Base-by-base conservation (phyloP, 2,797 vertebrate genomes). In the Adelosebastes latens region DNA sequence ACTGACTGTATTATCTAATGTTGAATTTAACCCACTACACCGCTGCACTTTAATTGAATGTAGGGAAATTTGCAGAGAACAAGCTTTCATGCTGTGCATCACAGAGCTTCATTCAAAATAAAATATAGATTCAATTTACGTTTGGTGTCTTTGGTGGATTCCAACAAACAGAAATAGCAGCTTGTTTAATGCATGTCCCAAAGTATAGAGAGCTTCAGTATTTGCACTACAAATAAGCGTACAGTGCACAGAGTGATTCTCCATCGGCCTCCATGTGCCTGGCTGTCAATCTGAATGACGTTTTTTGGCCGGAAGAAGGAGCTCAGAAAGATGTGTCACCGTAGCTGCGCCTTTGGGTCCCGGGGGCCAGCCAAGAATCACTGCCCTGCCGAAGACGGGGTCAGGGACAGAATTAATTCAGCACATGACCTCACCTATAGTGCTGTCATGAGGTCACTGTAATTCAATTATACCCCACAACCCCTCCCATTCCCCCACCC, bases 391-490 rank as follows among this genome's bases (percentile, higher is more conserved):
- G 62, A 75, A 90, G 91, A 86, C 52, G 5, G 73, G 93, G 90
- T 95, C 94, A 93, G 92, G 95, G 91, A 96, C 93, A 87, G 92
- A 95, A 95, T 95, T 95, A 95, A 95, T 97, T 96, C 95, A 93
- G 89, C 92, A 93, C 92, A 92, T 95, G 93, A 96, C 96, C 93
- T 93, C 80, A 94, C 91, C 94, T 94, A 94, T 90, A 93, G 93
- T 94, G 91, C 95, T 95, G 94, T 96, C 96, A 94, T 90, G 92
- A 94, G 94, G 95, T 96, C 96, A 96, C 96, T 95, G 94, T 97
- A 96, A 96, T 96, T 96, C 95, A 95, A 95, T 97, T 97, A 96
- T 84, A 92, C 58, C 70, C 75, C 88, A 53, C 9, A 60, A 88
- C 88, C 92, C 81, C 76, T 80, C 55, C 66, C 36, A 64, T 31